A percentile compares a stretch with the other conserved stretches of the same genome.
phyloP scores from a whole-genome alignment of 2,797 vertebrate species.

The Lepus townsendii region DNA sequence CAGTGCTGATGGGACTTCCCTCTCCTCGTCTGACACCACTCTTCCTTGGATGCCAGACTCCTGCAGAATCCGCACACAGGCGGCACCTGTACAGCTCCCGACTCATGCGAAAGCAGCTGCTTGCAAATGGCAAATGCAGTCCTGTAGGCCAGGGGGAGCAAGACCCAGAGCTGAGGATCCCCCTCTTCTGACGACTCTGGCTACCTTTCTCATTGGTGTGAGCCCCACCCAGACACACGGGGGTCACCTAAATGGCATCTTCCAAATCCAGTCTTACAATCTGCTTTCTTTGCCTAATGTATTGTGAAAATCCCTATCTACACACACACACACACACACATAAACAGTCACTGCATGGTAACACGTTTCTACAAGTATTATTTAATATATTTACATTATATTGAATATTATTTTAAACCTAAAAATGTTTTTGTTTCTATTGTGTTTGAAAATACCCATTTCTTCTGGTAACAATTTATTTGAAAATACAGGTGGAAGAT shows the following conservation, averaged over 20 bases:
- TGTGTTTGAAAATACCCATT: slow-evolving; percentile 14
- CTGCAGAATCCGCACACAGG: not conserved
- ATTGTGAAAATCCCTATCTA: slow-evolving; percentile 10
- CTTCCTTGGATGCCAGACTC: not conserved
- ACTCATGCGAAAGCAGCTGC: too few relatives aligned
- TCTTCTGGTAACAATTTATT: not conserved
- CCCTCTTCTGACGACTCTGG: not conserved
- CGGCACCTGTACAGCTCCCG: too few relatives aligned
- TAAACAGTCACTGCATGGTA: not conserved
- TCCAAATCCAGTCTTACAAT: not conserved
- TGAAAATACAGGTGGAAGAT: not conserved
- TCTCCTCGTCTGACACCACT: too few relatives aligned
- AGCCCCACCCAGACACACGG: not conserved
- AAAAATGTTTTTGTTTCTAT: not conserved
- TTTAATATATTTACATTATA: not conserved
- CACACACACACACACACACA: not conserved
- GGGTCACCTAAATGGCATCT: not conserved
- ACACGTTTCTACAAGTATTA: not conserved
- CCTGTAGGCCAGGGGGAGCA: not conserved
- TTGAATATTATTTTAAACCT: not conserved
- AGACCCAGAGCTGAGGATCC: not conserved
- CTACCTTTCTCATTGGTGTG: not conserved
- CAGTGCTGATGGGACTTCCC: not conserved
- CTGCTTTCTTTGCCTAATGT: not conserved
- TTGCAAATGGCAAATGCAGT: not conserved